Base-by-base conservation (phyloP, 2,888 invertebrate species). In the Mythimna pallens region DNA sequence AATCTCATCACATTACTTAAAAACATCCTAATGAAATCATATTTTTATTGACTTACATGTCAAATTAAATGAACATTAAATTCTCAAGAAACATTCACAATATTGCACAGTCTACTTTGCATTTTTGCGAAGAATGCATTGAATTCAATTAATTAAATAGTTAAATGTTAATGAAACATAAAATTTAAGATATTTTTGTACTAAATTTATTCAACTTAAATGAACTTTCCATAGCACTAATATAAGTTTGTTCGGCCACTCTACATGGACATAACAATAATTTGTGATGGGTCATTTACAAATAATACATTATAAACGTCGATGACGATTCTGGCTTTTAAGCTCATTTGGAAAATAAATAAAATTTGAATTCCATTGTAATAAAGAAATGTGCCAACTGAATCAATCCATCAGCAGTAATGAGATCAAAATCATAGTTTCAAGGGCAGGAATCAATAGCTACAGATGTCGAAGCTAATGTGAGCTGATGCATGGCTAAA, bases 1-100 rank as follows among this genome's bases (percentile, higher is more conserved):
- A 94, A 94, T 95, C 93, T 95, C 95, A 95, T 93, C 91, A 93
- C 93, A 93, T 94, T 88, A 89, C 91, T 93, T 93, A 93, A 91
- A 89, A 88, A 89, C 89, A 90, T 89, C 75, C 78, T 65, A 92
- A 91, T 91, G 87, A 91, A 92, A 92, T 89, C 77, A 89, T 87
- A 90, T 83, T 85, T 88, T 87, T 84, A 87, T 86, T 85, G 83
- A 89, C 88, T 71, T 83, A 80, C 70, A 87, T 87, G 84, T 90
- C 87, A 86, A 86, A 86, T 84, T 83, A 81, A 83, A 85, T 82
- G 71, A 85, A 88, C 86, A 82, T 85, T 84, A 83, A 82, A 85
- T 85, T 84, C 87, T 86, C 81, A 77, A 84, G 80, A 88, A 85
- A 83, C 81, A 87, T 89, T 84, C 76, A 90, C 86, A 86, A 90